Conservation (phyloP, 2,113 vertebrate genomes). For the Zosterops lateralis region DNA sequence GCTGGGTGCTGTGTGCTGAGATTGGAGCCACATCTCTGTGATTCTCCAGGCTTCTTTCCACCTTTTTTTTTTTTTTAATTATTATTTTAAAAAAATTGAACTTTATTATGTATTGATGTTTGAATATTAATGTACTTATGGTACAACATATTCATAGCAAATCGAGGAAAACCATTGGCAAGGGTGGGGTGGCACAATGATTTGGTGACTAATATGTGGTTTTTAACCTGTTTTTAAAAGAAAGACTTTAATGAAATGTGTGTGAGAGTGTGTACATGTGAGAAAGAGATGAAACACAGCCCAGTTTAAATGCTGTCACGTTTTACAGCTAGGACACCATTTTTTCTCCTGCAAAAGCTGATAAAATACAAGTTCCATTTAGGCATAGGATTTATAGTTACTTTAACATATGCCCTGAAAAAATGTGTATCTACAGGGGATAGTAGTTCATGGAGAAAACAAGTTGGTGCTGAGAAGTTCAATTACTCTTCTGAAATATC, state of each 20-base stretch:
- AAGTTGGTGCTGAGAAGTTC: slow-evolving; percentile 71
- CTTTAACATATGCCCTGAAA: slow-evolving; percentile 64
- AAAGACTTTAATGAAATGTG: neutral
- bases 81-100: neutral
- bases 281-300: neutral
- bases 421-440: slow-evolving; percentile 61
- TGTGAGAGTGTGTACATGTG: neutral
- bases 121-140: neutral
- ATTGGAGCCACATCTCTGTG: neutral
- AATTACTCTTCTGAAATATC: slow-evolving; percentile 76
- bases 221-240: neutral
- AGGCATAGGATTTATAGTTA: slow-evolving; percentile 63
- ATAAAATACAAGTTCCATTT: slow-evolving; percentile 62
- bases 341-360: slow-evolving; percentile 48
- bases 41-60: neutral
- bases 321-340: slow-evolving; percentile 28
- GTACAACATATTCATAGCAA: neutral
- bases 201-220: neutral
- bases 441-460: slow-evolving; percentile 71
- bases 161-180: neutral
- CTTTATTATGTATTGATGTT: neutral
- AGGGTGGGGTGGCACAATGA: neutral
- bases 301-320: slow-evolving; percentile 27
- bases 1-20: neutral
- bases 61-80: no score